Conservation (phyloP, 2,888 invertebrate genomes). For the Melangyna quadrimaculata region DNA sequence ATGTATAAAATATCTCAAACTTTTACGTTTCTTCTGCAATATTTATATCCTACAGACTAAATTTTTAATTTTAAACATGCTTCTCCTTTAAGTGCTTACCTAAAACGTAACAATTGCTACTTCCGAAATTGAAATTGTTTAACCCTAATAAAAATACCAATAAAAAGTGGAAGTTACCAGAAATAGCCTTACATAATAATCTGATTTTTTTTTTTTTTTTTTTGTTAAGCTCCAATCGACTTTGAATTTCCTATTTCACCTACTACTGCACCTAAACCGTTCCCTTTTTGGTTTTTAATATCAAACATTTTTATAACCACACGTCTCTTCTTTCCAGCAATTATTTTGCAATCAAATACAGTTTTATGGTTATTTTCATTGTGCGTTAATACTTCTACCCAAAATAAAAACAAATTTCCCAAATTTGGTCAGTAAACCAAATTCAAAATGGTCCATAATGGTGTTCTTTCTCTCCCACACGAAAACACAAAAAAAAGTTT, state of each 20-base stretch:
- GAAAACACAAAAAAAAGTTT: too few relatives aligned
- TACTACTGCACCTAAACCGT: not conserved
- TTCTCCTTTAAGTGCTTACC: not conserved
- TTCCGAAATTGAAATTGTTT: not conserved
- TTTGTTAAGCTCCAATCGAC: not conserved
- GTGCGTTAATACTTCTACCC: not conserved
- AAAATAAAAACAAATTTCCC: not conserved
- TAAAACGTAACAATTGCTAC: not conserved
- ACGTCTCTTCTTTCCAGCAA: not conserved
- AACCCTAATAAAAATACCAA: not conserved
- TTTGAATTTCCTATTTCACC: not conserved
- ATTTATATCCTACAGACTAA: too few relatives aligned
- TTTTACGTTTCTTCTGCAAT: too few relatives aligned
- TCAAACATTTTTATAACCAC: not conserved
- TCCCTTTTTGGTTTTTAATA: not conserved
- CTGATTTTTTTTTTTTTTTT: not conserved
- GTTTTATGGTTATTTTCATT: not conserved
- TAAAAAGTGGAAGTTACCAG: not conserved
- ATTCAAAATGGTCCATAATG: not conserved
- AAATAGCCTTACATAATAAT: not conserved
- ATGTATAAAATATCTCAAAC: too few relatives aligned
- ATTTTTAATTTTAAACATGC: not conserved
- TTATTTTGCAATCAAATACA: slow-evolving; percentile 8
- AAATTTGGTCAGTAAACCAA: slow-evolving; percentile 27
- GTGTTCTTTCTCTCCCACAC: slow-evolving; percentile 20